These are phyloP conservation scores for Aphis craccivora DNA, from an alignment of 1,140 invertebrate genomes.

Conservation along the genomic window DNA sequence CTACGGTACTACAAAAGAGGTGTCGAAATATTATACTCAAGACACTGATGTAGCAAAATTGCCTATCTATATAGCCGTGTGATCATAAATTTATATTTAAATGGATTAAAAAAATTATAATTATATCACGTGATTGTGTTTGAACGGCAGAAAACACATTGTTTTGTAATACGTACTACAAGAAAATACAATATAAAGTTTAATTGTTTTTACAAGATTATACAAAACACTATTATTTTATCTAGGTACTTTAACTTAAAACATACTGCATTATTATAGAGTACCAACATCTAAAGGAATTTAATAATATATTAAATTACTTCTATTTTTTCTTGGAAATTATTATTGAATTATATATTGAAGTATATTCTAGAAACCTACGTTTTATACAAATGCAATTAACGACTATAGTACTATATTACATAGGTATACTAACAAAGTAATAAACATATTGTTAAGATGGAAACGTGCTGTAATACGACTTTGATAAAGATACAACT, in stretches of 20 bases:
- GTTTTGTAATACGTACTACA: neutral
- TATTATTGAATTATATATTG: constrained; percentile 2
- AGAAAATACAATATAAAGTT: neutral
- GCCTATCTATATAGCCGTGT: neutral
- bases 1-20: neutral
- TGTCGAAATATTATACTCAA: neutral
- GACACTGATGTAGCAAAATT: neutral
- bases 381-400: neutral
- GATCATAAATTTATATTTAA: neutral
- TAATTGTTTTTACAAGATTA: neutral
- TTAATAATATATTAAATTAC: neutral
- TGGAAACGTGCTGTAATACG: neutral
- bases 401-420: neutral
- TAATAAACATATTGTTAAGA: neutral
- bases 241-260: neutral
- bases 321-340: neutral
- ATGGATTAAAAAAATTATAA: neutral
- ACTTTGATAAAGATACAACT: neutral
- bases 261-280: neutral
- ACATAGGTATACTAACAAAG: neutral
- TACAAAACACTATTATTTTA: neutral
- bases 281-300: neutral
- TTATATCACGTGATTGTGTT: too few species aligned
- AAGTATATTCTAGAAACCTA: neutral
- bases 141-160: neutral